Base-by-base conservation (phyloP, 30 jellyfish, hydroid and myxozoan species). In the Aurelia sp. region DNA sequence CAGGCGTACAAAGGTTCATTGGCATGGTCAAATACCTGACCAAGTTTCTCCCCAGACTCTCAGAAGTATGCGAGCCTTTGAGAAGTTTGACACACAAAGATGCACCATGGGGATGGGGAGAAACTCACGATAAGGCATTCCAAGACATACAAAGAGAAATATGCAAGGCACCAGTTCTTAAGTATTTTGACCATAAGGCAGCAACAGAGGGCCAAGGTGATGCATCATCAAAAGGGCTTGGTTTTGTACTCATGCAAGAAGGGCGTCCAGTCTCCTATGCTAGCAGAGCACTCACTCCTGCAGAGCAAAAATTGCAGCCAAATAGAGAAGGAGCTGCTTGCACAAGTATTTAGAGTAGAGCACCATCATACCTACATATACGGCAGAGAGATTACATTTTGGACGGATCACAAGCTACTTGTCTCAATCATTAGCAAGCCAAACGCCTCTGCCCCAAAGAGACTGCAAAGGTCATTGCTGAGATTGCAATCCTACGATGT, bases 281-380 rank as follows among this genome's bases (percentile, higher is more conserved):
- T n/a, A n/a, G n/a, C n/a, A n/a, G n/a, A n/a, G n/a, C 66, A 40
- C 82, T 71, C 37, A 71, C 86, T 13, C 73, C 86, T 48, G 86
- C 73, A 61, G 76, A 63, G 79, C n/a, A n/a, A 76, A 57, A 57
- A 76, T 35, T 60, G 60, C 77, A 76, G 87, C 77, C 87, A 76
- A 76, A 58, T 76, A 76, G 76, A 76, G 66, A 57, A 76, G 22
- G n/a, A n/a, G n/a, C n/a, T n/a, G n/a, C n/a, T n/a, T n/a, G n/a
- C n/a, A n/a, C n/a, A n/a, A n/a, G n/a, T n/a, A n/a, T n/a, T n/a
- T n/a, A n/a, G n/a, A n/a, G n/a, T n/a, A n/a, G n/a, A n/a, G n/a
- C n/a, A n/a, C n/a, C n/a, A n/a, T n/a, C n/a, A n/a, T n/a, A n/a
- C n/a, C n/a, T n/a, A n/a, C n/a, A n/a, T n/a, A n/a, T n/a, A n/a